phyloP scores from a whole-genome alignment of 2,888 invertebrate genomes.

The Drosophila neotestacea region DNA sequence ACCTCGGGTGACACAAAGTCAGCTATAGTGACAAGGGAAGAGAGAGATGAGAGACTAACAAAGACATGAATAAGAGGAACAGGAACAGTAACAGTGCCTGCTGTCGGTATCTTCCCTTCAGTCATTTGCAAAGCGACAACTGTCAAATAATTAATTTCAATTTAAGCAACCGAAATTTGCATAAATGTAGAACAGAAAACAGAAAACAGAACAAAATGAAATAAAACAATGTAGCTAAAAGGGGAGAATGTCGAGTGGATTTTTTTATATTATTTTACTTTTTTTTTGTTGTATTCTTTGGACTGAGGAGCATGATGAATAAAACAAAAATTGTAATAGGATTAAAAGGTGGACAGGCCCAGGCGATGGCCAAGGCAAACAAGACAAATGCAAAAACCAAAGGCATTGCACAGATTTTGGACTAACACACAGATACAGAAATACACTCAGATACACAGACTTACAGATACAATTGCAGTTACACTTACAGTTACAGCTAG shows the following conservation, averaged over 20 bases:
- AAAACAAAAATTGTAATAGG: conserved; percentile 79
- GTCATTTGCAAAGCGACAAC: conserved; percentile 75
- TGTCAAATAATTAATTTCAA: conserved; percentile 82
- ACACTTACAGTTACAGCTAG: conserved; percentile 21
- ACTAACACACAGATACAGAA: conserved; percentile 16
- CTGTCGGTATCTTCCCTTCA: conserved; percentile 29
- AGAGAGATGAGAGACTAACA: conserved; percentile 21
- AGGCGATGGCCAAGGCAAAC: conserved; percentile 43
- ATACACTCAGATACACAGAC: conserved; percentile 5
- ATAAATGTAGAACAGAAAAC: conserved; percentile 60
- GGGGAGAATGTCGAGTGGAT: conserved; percentile 21
- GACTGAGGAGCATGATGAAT: conserved; percentile 65
- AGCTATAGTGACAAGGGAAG: conserved; percentile 16
- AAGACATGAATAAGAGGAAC: conserved; percentile 34
- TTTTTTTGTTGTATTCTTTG: background rate
- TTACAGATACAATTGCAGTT: conserved; percentile 9
- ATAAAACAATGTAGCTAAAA: conserved; percentile 7
- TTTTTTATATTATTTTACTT: background rate
- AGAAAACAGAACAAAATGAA: conserved; percentile 2
- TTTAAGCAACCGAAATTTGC: conserved; percentile 79
- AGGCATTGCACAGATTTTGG: conserved; percentile 63
- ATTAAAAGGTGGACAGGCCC: conserved; percentile 71
- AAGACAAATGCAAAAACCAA: conserved; percentile 31
- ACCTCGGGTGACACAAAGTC: conserved; percentile 50
- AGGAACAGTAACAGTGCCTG: conserved; percentile 19